phyloP scores from a whole-genome alignment of 2,797 vertebrate species.

The Falco columbarius region DNA sequence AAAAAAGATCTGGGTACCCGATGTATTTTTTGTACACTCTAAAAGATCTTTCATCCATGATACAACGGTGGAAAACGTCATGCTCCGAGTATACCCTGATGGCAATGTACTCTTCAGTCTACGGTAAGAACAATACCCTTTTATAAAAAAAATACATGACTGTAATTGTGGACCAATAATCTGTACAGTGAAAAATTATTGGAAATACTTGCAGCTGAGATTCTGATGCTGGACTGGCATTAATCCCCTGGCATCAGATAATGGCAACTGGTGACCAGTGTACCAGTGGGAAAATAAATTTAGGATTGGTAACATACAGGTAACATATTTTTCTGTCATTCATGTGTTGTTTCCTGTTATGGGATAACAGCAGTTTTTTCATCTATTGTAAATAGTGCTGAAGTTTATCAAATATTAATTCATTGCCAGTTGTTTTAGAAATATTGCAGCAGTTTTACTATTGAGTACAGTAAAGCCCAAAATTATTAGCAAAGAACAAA shows the following conservation, averaged over 20 bases:
- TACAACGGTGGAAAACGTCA: slow-evolving; percentile 91
- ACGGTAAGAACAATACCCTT: slow-evolving; percentile 74
- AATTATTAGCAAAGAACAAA: background rate
- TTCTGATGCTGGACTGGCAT: background rate
- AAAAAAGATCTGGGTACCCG: slow-evolving; percentile 94
- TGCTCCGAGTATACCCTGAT: slow-evolving; percentile 88
- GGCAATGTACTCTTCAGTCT: slow-evolving; percentile 92
- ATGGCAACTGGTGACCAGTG: background rate
- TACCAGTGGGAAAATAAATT: background rate
- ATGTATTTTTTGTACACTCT: slow-evolving; percentile 93
- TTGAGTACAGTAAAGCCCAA: background rate
- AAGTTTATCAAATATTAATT: background rate
- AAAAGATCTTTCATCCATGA: slow-evolving; percentile 94
- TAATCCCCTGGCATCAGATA: background rate
- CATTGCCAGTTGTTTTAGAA: background rate
- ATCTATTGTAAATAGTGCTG: background rate
- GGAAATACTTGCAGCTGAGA: background rate
- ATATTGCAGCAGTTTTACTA: background rate
- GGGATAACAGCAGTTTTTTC: background rate
- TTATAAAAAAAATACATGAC: background rate
- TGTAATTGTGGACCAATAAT: background rate
- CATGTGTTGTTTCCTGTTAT: background rate
- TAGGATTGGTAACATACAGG: background rate
- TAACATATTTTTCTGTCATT: background rate
- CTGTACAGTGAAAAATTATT: background rate